Evolutionary conservation across 2,888 invertebrate species (phyloP).

Genomic region (Noctua janthina): DNA sequence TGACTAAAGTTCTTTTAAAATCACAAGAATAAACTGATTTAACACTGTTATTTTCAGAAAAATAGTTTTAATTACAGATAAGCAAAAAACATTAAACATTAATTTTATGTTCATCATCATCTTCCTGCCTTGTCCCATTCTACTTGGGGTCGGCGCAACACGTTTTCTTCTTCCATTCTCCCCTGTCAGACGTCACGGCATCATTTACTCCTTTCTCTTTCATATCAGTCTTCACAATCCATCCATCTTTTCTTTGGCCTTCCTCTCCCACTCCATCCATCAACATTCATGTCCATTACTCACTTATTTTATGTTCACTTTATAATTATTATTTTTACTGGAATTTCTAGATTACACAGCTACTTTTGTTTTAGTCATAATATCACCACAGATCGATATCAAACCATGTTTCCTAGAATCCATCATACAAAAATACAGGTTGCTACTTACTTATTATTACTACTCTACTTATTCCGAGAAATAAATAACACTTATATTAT

Average conservation of each 20-base stretch:
- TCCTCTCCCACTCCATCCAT: too few species aligned
- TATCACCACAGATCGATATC: neutral
- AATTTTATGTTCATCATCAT: neutral
- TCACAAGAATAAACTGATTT: neutral
- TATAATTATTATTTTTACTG: neutral
- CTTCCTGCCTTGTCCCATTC: too few species aligned
- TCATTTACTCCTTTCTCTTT: too few species aligned
- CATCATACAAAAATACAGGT: neutral
- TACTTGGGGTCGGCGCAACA: too few species aligned
- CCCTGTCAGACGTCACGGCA: too few species aligned
- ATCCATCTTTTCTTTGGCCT: too few species aligned
- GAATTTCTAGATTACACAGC: neutral
- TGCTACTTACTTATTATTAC: too few species aligned
- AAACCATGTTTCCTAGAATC: neutral
- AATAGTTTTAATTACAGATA: too few species aligned
- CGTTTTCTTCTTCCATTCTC: too few species aligned
- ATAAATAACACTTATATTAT: neutral
- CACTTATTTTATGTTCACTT: neutral
- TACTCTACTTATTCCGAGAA: neutral
- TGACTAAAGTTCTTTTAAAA: neutral
- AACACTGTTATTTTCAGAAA: neutral
- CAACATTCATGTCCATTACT: too few species aligned
- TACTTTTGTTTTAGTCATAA: neutral
- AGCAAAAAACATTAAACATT: neutral
- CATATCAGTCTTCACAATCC: too few species aligned